Evolutionary conservation across 35 echinoderm and acorn worm species (phyloP).

Genomic region (Anneissia japonica): DNA sequence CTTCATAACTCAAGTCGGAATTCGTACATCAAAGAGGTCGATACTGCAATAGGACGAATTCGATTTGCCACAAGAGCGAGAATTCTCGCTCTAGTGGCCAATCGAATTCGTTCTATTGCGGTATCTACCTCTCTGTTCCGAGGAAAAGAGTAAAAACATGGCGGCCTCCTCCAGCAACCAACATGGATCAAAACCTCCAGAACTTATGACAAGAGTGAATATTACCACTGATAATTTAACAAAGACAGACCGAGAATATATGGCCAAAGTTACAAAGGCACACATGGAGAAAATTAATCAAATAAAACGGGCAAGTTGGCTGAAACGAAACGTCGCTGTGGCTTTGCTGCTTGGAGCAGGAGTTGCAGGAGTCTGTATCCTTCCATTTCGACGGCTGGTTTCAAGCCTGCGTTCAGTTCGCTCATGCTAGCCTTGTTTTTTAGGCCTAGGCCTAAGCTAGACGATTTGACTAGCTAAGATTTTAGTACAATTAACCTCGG

Average conservation of each 20-base stretch:
- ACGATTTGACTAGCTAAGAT: not conserved
- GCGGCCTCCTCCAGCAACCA: conserved; percentile 19
- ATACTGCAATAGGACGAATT: too few species aligned
- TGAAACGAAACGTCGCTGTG: conserved; percentile 56
- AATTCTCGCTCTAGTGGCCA: too few species aligned
- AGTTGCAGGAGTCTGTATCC: conserved; percentile 91
- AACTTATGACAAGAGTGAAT: conserved; percentile 72
- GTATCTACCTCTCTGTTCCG: too few species aligned
- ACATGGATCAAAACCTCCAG: conserved; percentile 28
- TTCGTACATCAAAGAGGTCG: too few species aligned
- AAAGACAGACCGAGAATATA: conserved; percentile 44
- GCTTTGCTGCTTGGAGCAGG: conserved; percentile 58
- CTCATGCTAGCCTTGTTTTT: not conserved
- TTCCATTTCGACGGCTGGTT: conserved; percentile 7
- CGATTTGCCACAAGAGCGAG: too few species aligned
- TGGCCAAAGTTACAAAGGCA: conserved; percentile 50
- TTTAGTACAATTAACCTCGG: not conserved
- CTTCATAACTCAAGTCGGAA: too few species aligned
- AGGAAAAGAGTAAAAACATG: conserved; percentile 46
- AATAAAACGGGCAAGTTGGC: conserved; percentile 21
- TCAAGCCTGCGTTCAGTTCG: not conserved
- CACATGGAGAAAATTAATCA: conserved; percentile 43
- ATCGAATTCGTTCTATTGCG: too few species aligned
- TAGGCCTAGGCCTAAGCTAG: not conserved
- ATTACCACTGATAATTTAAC: conserved; percentile 52